phyloP scores from a whole-genome alignment of 2,888 invertebrate species.

The Clitarchus hookeri region DNA sequence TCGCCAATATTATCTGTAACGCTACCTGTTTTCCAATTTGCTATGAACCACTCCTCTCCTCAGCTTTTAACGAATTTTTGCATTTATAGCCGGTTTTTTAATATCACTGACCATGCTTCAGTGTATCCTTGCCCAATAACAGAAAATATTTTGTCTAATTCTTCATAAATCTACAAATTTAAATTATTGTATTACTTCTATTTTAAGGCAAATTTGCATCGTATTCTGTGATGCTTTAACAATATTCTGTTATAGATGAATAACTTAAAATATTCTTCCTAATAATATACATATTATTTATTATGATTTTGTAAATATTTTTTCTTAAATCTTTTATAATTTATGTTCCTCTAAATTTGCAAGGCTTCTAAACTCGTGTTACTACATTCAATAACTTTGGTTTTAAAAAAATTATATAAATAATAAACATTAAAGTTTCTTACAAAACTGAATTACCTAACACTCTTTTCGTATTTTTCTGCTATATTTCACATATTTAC shows the following conservation, averaged over 20 bases:
- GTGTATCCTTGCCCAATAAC: background rate
- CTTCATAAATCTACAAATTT: background rate
- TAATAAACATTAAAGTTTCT: background rate
- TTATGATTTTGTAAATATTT: background rate
- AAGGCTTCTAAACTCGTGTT: background rate
- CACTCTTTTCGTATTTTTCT: background rate
- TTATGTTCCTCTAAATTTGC: background rate
- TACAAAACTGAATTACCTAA: background rate
- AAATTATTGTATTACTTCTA: background rate
- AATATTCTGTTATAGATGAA: background rate
- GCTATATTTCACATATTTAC: background rate
- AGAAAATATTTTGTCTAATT: no score
- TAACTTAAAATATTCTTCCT: background rate
- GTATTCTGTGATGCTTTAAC: no score
- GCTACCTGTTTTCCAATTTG: no score
- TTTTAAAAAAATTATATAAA: background rate
- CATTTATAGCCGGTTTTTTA: background rate
- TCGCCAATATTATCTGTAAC: background rate
- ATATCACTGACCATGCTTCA: background rate
- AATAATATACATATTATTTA: background rate
- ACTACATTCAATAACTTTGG: background rate
- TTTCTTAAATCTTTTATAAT: background rate
- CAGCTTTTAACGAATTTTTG: background rate
- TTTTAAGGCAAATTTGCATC: no score
- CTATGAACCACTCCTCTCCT: background rate